Percentiles rank a stretch among this genome's conserved stretches.
Conservation (phyloP, 2,797 vertebrate species). For the Psittacula echo region DNA sequence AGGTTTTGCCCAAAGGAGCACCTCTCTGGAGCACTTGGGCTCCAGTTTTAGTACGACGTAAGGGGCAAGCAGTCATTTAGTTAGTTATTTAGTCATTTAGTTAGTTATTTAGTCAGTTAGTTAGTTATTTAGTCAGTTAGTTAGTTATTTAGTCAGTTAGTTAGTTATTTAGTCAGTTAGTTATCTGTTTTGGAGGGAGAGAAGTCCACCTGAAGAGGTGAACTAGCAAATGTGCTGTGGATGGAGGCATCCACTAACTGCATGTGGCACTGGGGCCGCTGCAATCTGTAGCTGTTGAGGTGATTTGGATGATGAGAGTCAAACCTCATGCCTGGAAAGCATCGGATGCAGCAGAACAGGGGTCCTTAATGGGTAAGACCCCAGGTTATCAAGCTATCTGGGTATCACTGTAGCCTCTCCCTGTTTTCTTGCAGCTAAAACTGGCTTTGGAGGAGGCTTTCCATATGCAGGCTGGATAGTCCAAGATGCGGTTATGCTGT, state of each 20-base stretch:
- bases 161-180: neutral
- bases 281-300: neutral
- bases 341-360: neutral
- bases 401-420: neutral
- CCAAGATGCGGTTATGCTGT: neutral
- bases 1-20: neutral
- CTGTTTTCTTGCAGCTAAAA: neutral
- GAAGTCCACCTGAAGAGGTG: neutral
- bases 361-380: neutral
- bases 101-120: neutral
- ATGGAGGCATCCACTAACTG: neutral
- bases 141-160: neutral
- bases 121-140: neutral
- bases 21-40: neutral
- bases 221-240: neutral
- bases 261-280: neutral
- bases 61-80: neutral
- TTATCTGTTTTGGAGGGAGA: neutral
- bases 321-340: neutral
- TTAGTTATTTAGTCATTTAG: neutral
- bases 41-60: neutral
- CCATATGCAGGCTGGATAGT: neutral
- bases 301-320: neutral
- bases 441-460: constrained; percentile 1
- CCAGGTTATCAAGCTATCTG: neutral